Base-by-base conservation (phyloP, 2,888 invertebrate species). In the Chymomyza fuscimana region DNA sequence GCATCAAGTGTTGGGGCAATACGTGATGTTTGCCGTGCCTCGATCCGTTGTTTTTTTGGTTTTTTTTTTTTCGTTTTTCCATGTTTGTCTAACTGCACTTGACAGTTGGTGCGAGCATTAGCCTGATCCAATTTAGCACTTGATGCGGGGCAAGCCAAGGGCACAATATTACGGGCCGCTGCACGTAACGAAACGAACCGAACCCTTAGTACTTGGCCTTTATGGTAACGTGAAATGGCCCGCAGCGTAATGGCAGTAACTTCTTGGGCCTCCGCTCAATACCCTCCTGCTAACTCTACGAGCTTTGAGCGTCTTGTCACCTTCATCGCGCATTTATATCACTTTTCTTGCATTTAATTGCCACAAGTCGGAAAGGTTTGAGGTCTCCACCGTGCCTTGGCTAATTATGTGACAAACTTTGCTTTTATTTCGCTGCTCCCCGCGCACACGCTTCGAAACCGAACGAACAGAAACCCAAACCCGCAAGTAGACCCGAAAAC, bases 21-120 rank as follows among this genome's bases (percentile, higher is more conserved):
- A 51, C 54, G 70, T 72, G 29, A 60, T 70, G 46, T 58, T 54
- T 65, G 56, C 29, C 25, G 56, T 69, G 56, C 46, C 32, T 69
- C 58, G 15, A 61, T 51, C 12, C 22, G 58, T 58, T 10, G 5
- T 29, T 25, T 25, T 58, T 58, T 22, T 22, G 6, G 1, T 10
- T 6, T n/a, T 15, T 65, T 69, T 69, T 67, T 76, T 66, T 61
- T 69, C 61, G 77, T 84, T 74, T 74, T 69, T 74, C 77, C 65
- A 52, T 82, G 83, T 81, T 87, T 81, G 73, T 65, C 80, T 86
- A 85, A 85, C 85, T 85, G 85, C 87, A 85, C 87, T 88, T 88
- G 85, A 85, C 88, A 85, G 83, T 88, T 80, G 81, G 64, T 74
- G 70, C 72, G 12, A 46, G 87, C 85, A 88, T 88, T 87, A 88